Evolutionary conservation across 2,797 vertebrate genomes (phyloP), one percentile per base, ranked within the genome.

Genomic region (Artibeus jamaicensis): DNA sequence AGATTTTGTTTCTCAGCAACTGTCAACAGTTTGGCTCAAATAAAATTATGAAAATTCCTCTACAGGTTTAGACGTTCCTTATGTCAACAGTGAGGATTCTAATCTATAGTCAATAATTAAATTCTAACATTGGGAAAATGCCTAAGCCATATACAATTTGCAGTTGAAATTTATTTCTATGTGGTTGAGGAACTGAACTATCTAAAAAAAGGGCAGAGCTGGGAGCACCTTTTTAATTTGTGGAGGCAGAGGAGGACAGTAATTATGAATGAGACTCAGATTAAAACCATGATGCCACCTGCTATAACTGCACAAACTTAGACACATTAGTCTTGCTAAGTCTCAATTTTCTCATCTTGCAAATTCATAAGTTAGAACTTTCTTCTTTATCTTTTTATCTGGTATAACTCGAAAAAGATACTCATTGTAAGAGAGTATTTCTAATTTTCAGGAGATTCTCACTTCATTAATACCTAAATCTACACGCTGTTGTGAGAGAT

Each of bases 51-150:
- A 65, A 65, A 65, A 65, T 65, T 65, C 59, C 29, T 32, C 59
- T 32, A 65, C 14, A 65, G 59, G 59, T 65, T 65, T 32, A 29
- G 59, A 65, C 6, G 11, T n/a, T 65, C 65, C 59, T 32, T 65
- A 65, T 65, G 59, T 62, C 59, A 14, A 62, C 29, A 32, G 46
- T 21, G 77, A 94, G 21, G 14, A 67, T 93, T 73, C 46, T 73
- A 89, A 91, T 71, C 29, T 73, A 57, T 29, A 79, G 68, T 90
- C 12, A 87, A 65, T 84, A 53, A 59, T 78, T 92, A 81, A 91
- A 86, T 70, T 74, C n/a, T 89, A 93, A 65, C 55, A 59, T 93
- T 86, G 68, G 57, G 76, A 92, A 83, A 93, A 90, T 29, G 57
- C 37, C 48, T 73, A 90, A 78, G 14, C 19, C 29, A 65, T 86